A percentile compares a stretch with the other conserved stretches of the same genome.
Conservation (phyloP, 2,113 vertebrate species). For the Cercocebus atys region DNA sequence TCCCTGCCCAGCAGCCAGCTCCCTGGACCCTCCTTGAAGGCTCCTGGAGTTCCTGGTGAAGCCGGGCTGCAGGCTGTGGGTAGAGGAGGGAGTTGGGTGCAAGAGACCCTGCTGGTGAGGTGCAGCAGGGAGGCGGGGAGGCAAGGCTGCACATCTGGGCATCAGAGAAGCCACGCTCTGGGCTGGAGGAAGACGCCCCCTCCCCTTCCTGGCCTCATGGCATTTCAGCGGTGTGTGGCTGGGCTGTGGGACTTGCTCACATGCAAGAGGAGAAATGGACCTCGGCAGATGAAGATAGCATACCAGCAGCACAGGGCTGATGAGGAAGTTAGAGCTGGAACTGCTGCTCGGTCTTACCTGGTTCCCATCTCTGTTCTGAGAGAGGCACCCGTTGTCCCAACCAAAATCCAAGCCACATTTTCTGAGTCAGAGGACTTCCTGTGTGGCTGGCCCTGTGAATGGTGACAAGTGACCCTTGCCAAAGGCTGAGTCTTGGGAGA, state of each 20-base stretch:
- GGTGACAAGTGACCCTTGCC: background rate
- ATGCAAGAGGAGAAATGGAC: background rate
- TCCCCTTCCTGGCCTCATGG: rapidly evolving
- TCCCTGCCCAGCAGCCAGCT: background rate
- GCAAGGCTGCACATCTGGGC: no score
- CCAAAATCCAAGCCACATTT: background rate
- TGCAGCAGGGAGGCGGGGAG: rapidly evolving
- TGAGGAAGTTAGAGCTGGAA: background rate
- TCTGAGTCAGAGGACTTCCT: background rate
- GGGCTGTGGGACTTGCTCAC: background rate
- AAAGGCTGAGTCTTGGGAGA: background rate
- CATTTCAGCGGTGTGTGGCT: background rate
- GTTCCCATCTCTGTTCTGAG: background rate
- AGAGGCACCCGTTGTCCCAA: background rate
- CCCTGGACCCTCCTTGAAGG: background rate
- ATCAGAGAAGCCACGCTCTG: background rate
- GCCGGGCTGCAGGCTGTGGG: rapidly evolving
- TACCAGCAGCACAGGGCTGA: rapidly evolving
- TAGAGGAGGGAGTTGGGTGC: no score
- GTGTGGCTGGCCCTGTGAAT: background rate
- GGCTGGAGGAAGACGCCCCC: background rate
- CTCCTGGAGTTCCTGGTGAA: background rate
- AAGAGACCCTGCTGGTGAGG: background rate
- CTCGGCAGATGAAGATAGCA: background rate
- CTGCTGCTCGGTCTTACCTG: background rate